A percentile compares a stretch with the other conserved stretches of the same genome.
phyloP scores from a whole-genome alignment of 1,140 invertebrate genomes.

The Scaptomyza hsui region DNA sequence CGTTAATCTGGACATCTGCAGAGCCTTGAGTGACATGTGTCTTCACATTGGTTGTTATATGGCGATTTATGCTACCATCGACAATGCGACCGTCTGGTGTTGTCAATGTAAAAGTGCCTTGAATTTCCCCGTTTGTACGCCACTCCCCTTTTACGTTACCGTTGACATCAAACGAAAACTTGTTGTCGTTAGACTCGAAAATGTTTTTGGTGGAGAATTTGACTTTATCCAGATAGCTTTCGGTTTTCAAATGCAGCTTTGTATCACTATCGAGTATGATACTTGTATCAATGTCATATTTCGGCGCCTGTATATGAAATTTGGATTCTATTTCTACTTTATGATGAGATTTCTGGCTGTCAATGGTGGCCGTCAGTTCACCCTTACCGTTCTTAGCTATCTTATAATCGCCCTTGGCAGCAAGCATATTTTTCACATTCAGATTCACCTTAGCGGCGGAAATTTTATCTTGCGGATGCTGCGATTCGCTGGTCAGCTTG shows the following conservation, averaged over 20 bases:
- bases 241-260: constrained; percentile 86
- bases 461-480: constrained; percentile 71
- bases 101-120: constrained; percentile 68
- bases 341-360: constrained; percentile 85
- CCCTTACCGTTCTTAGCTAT: constrained; percentile 85
- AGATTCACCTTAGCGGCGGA: constrained; percentile 85
- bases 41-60: constrained; percentile 71
- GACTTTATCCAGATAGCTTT: constrained; percentile 85
- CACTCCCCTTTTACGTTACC: constrained; percentile 83
- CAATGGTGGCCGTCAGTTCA: constrained; percentile 85
- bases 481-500: constrained; percentile 58
- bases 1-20: constrained; percentile 68
- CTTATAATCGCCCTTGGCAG: constrained; percentile 86
- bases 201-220: constrained; percentile 86
- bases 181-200: constrained; percentile 85
- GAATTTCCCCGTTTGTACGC: constrained; percentile 85
- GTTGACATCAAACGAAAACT: constrained; percentile 85
- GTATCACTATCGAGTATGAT: constrained; percentile 89
- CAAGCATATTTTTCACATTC: constrained; percentile 85
- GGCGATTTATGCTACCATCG: constrained; percentile 80
- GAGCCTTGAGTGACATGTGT: constrained; percentile 68
- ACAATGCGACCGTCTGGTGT: constrained; percentile 45
- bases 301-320: constrained; percentile 85
- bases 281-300: constrained; percentile 86
- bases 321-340: constrained; percentile 87